Evolutionary conservation across 92 coral and sea anemone genomes (phyloP), one percentile per base, ranked within the genome.

Genomic region (Virgularia gustaviana): DNA sequence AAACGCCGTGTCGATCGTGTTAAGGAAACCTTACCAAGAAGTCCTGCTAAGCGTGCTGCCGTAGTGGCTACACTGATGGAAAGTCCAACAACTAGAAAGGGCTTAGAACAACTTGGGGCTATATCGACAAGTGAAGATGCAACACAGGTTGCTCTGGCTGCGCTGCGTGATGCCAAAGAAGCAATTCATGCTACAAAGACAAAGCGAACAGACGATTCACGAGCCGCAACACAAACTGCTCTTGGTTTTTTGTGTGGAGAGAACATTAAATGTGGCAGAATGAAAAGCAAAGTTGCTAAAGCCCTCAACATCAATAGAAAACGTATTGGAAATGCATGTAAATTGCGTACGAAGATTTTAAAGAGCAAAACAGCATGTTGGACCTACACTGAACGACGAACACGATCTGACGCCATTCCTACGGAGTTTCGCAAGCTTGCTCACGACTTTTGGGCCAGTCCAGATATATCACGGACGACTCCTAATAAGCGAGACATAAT

Each of bases 401-500:
- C 74, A 2, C 54, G 79, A 12, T 36, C 58, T 2, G 82, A 82
- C 32, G 77, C 73, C 45, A 65, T 81, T n/a, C 44, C 81, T 28
- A 38, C 65, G 18, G 68, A 82, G 24, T 30, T 55, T 11, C 70
- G 57, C 27, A 57, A 71, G 56, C 80, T 57, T 4, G 87, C 83
- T 0, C 66, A 79, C 45, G 78, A 83, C 42, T 79, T 73, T 56
- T 79, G 78, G 81, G 88, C 84, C 15, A 55, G 78, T 42, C 66
- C 78, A 4, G 85, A 66, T 4, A 64, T 76, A 0, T 83, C 85
- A 0, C 75, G 88, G 6, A 68, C 88, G 15, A 87, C 88, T 3
- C 85, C 85, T 19, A 87, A 87, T 61, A 83, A 83, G 47, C 58
- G 70, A 24, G 91, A 87, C 62, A 41, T 76, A 6, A 57, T 63